Base-by-base conservation (phyloP, 2,888 invertebrate genomes). In the Parnassius mnemosyne region DNA sequence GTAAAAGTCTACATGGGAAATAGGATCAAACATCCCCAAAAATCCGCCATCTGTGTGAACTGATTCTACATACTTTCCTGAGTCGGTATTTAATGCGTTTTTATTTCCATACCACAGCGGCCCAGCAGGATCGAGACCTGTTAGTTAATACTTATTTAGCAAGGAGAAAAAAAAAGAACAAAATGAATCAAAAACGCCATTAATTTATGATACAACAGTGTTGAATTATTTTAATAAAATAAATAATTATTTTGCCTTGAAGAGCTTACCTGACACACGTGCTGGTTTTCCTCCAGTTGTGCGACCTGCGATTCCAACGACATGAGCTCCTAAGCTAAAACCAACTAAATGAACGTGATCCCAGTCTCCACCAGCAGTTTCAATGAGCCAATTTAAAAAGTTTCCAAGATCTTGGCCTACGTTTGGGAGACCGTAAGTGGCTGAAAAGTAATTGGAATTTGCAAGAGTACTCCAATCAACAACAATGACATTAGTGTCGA, bases 321-420 rank as follows among this genome's bases (percentile, higher is more conserved):
- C 70, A 65, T 87, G 86, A 44, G 83, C 85, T 5, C 86, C 86
- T 56, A 86, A 74, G 63, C 84, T 84, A 70, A 76, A 80, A 1
- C 87, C 87, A 11, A 84, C 69, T 3, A 85, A 60, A 54, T 85
- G 87, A 1, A 85, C 70, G 3, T 73, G 70, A 58, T 76, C 69
- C 76, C 78, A 81, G 62, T 75, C 71, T 3, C 78, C 79, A 41
- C 82, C 82, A 9, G 66, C 72, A 2, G 68, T 74, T n/a, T 66
- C 69, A 42, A 78, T 64, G 10, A 85, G 74, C 80, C 79, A 83
- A 12, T 68, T 65, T 9, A 84, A 47, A 66, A 78, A 77, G 47
- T 71, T 68, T 12, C 76, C 77, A 1, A 78, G 64, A 25, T 65
- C 61, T n/a, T 68, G 60, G 0, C 76, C 80, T 0, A 69, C 66